A percentile compares a stretch with the other conserved stretches of the same genome.
These are phyloP conservation scores for Danio albolineatus DNA, from an alignment of 2,797 vertebrate genomes.

Conservation along the genomic window DNA sequence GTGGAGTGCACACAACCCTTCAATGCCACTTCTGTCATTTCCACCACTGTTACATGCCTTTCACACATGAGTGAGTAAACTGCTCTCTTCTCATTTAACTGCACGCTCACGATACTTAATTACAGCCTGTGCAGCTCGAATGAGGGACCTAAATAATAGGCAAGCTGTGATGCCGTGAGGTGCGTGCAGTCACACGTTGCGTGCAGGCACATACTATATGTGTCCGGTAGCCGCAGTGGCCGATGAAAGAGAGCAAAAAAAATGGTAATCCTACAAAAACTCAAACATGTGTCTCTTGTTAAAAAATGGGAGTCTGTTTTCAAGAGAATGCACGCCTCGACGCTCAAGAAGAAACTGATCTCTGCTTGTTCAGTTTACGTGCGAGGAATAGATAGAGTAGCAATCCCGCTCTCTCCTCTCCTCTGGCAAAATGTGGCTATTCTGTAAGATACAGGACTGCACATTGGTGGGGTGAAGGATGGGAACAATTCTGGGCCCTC, in stretches of 20 bases:
- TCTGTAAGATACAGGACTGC: background rate
- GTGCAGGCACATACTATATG: conserved; percentile 61
- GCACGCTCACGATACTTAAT: conserved; percentile 29
- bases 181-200: conserved; percentile 62
- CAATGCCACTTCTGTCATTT: conserved; percentile 3
- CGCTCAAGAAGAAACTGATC: conserved; percentile 70
- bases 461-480: background rate
- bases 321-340: conserved; percentile 66
- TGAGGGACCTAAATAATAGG: conserved; percentile 47
- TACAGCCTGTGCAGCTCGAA: conserved; percentile 35
- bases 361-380: conserved; percentile 61
- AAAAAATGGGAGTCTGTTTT: conserved; percentile 65
- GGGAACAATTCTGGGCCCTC: background rate
- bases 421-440: conserved; percentile 17
- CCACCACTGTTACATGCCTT: conserved; percentile 17
- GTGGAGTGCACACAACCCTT: conserved; percentile 8
- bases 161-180: conserved; percentile 9
- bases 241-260: conserved; percentile 55
- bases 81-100: conserved; percentile 29
- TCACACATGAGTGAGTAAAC: conserved; percentile 31
- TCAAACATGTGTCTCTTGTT: conserved; percentile 74
- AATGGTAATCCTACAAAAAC: conserved; percentile 52
- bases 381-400: conserved; percentile 62
- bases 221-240: conserved; percentile 57
- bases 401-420: background rate